phyloP scores from a whole-genome alignment of 2,888 invertebrate species.

The Nomada flava region DNA sequence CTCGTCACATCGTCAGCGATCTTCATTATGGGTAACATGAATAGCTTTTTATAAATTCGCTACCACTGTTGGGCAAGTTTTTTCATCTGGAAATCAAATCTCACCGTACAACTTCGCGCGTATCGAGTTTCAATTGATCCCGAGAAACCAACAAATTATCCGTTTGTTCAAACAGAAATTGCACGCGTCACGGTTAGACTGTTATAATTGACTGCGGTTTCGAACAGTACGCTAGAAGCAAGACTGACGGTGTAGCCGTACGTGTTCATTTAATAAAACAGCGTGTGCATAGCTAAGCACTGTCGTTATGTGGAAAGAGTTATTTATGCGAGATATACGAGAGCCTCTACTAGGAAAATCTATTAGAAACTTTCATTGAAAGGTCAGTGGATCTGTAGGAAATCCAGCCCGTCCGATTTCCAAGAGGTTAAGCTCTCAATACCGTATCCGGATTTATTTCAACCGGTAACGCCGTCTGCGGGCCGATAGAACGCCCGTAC shows the following conservation, averaged over 20 bases:
- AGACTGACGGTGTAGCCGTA: too few species aligned
- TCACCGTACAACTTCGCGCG: not conserved
- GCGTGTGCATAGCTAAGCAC: slow-evolving; percentile 6
- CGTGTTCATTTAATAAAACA: not conserved
- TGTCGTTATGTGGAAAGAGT: not conserved
- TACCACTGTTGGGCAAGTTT: not conserved
- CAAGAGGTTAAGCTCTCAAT: not conserved
- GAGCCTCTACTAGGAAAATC: not conserved
- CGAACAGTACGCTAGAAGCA: not conserved
- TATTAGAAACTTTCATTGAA: not conserved
- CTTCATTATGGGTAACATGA: not conserved
- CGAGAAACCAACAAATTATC: not conserved
- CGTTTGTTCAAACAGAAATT: too few species aligned
- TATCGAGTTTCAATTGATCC: too few species aligned
- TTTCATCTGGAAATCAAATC: not conserved
- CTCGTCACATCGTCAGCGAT: not conserved
- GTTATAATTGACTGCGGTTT: not conserved
- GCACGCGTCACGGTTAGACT: not conserved
- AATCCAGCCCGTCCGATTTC: not conserved
- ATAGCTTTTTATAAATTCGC: not conserved
- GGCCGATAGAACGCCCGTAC: not conserved
- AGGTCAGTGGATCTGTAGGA: not conserved
- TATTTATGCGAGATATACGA: not conserved
- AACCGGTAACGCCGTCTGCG: not conserved
- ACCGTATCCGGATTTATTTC: not conserved